These are phyloP conservation scores for Hoplodrina blanda DNA, from an alignment of 2,888 invertebrate genomes.

Conservation along the genomic window DNA sequence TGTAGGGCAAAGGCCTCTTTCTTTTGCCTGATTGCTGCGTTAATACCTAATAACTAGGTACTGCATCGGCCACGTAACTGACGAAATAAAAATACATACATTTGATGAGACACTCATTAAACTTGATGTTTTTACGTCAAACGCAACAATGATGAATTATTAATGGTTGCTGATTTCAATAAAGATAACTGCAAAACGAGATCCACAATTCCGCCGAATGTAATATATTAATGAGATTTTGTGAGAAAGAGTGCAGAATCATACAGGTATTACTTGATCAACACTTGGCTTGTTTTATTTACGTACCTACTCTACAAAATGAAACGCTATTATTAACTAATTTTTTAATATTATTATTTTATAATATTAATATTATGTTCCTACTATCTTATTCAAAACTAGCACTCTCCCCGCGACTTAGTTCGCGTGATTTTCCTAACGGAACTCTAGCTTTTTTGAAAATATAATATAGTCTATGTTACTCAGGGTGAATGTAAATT, in stretches of 20 bases:
- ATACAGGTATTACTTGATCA: background rate
- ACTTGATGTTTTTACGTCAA: slow-evolving; percentile 14
- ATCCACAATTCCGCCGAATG: slow-evolving; percentile 30
- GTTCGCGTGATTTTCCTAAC: too few relatives aligned
- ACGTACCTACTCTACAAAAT: background rate
- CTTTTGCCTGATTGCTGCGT: background rate
- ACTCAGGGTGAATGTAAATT: too few relatives aligned
- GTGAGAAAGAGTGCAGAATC: slow-evolving; percentile 2
- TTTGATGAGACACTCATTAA: slow-evolving; percentile 12
- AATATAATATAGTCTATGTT: too few relatives aligned
- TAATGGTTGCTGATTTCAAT: slow-evolving; percentile 33
- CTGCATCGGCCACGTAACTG: slow-evolving; percentile 7
- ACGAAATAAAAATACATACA: slow-evolving; percentile 7
- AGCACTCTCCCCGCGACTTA: too few relatives aligned
- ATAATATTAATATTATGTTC: background rate
- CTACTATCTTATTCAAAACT: too few relatives aligned
- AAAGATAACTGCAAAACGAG: slow-evolving; percentile 8
- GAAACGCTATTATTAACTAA: background rate
- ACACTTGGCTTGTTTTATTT: background rate
- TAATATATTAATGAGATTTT: slow-evolving; percentile 10
- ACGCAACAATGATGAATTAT: slow-evolving; percentile 40
- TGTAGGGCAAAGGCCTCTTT: too few relatives aligned
- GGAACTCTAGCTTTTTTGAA: too few relatives aligned
- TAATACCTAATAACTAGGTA: background rate
- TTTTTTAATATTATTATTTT: too few relatives aligned